Evolutionary conservation across 2,797 vertebrate species (phyloP).

Genomic region (Phoebastria nigripes): DNA sequence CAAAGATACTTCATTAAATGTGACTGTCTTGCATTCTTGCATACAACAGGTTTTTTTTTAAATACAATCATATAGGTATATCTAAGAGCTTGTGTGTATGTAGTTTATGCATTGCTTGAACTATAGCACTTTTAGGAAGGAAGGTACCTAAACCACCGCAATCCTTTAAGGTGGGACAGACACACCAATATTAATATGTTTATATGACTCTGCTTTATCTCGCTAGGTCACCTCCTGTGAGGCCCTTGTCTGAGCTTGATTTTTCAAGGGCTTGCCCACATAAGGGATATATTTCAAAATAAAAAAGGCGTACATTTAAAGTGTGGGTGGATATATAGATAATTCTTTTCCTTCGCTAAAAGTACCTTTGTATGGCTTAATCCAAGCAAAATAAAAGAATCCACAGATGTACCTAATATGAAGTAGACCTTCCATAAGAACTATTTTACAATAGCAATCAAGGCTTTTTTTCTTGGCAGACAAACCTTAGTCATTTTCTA

Average conservation of each 20-base stretch:
- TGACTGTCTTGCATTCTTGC: neutral
- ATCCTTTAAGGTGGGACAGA: neutral
- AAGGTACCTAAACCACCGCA: neutral
- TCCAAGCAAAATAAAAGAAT: neutral
- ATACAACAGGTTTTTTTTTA: neutral
- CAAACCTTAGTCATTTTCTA: neutral
- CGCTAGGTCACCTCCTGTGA: neutral
- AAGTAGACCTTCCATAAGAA: neutral
- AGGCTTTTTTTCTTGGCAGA: neutral
- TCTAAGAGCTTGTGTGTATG: neutral
- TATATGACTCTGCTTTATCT: neutral
- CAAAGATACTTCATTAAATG: neutral
- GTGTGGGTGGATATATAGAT: neutral
- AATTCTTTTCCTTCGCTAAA: neutral
- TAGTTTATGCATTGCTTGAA: neutral
- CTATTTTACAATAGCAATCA: neutral
- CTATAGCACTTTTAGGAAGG: neutral
- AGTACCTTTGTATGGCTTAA: neutral
- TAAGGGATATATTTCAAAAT: neutral
- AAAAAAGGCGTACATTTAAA: neutral
- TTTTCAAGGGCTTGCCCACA: neutral
- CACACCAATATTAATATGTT: neutral
- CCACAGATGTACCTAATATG: neutral
- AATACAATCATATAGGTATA: neutral
- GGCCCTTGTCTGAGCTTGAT: neutral